A percentile compares a stretch with the other conserved stretches of the same genome.
These are phyloP conservation scores for Apomyelois bistriatella DNA, from an alignment of 2,888 invertebrate genomes.

Conservation along the genomic window DNA sequence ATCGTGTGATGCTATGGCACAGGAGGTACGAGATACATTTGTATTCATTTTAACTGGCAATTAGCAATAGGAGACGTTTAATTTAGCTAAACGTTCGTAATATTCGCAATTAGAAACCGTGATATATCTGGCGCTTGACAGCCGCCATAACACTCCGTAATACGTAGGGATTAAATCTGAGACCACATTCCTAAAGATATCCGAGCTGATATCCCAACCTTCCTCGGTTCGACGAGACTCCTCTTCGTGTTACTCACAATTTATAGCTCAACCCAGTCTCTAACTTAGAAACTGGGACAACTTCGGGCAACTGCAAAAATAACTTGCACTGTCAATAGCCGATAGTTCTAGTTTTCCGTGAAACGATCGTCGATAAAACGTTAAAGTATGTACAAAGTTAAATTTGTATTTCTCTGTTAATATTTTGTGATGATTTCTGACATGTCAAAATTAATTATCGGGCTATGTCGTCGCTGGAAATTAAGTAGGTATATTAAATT, in stretches of 20 bases:
- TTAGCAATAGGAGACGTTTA: conserved; percentile 14
- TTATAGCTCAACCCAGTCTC: conserved; percentile 42
- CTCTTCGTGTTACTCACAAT: conserved; percentile 32
- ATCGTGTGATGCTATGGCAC: not conserved
- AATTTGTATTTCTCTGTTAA: not conserved
- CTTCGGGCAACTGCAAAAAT: conserved; percentile 37
- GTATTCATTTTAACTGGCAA: conserved; percentile 10
- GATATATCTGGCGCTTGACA: conserved; percentile 50
- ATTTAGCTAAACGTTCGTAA: conserved; percentile 38
- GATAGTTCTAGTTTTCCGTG: conserved; percentile 13
- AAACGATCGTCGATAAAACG: conserved; percentile 20
- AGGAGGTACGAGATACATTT: conserved; percentile 2
- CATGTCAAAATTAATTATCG: not conserved
- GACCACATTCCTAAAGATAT: conserved; percentile 46
- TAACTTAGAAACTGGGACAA: conserved; percentile 40
- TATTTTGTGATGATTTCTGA: not conserved
- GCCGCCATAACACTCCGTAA: conserved; percentile 31
- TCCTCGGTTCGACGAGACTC: conserved; percentile 31
- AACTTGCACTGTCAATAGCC: conserved; percentile 20
- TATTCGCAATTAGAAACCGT: conserved; percentile 48
- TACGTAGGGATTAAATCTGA: conserved; percentile 50
- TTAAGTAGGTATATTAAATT: not conserved
- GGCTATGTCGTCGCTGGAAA: not conserved
- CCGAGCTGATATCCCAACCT: conserved; percentile 28
- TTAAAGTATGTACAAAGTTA: not conserved